Percentiles rank a stretch among this genome's conserved stretches.
Conservation (phyloP, 2,797 vertebrate genomes). For the Glyptemys insculpta region DNA sequence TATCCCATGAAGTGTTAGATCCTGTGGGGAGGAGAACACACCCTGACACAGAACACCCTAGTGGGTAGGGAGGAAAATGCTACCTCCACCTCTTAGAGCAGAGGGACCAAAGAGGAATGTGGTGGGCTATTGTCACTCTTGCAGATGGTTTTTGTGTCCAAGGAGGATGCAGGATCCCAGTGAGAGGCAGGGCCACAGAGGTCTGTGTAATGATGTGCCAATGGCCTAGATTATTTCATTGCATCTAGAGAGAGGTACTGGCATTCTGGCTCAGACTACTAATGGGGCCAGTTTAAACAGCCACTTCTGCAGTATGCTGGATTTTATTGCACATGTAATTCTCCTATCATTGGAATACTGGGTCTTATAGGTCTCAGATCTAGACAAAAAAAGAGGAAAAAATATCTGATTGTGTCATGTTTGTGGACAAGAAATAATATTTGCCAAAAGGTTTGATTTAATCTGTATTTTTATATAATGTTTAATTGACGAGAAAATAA, state of each 20-base stretch:
- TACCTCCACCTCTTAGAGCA: not conserved
- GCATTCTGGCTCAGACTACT: not conserved
- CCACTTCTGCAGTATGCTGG: fast-evolving
- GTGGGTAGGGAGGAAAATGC: not conserved
- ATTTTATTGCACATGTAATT: not conserved
- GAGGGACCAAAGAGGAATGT: not conserved
- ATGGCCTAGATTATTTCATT: not conserved
- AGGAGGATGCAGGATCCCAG: fast-evolving
- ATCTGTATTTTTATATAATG: slow-evolving; percentile 68
- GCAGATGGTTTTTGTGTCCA: not conserved
- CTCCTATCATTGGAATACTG: fast-evolving
- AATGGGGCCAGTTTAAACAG: not conserved
- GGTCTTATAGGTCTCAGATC: not conserved
- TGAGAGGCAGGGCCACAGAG: not conserved
- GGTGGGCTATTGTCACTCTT: not conserved
- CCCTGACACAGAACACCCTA: not conserved
- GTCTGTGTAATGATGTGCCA: not conserved
- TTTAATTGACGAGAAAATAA: slow-evolving; percentile 60
- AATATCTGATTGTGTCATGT: slow-evolving; percentile 28
- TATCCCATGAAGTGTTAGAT: not conserved
- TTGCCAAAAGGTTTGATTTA: slow-evolving; percentile 56
- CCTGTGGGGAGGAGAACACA: fast-evolving
- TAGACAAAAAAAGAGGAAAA: slow-evolving; percentile 4
- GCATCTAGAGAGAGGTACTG: not conserved
- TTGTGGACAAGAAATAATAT: slow-evolving; percentile 37